Evolutionary conservation across 2,888 invertebrate species (phyloP).

Genomic region (Teleiodes luculella): DNA sequence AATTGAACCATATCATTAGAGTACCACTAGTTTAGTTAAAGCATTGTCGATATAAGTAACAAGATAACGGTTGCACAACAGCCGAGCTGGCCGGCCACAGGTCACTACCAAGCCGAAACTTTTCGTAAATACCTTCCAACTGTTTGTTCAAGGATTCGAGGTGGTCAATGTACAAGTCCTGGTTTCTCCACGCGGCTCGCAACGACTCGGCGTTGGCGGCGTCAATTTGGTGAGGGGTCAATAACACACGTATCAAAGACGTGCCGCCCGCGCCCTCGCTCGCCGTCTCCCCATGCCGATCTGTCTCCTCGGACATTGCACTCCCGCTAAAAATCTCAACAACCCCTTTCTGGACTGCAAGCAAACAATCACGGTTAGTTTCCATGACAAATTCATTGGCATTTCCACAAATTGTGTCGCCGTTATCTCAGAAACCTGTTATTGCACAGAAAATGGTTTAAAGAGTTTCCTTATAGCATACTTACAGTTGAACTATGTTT

Average conservation of each 20-base stretch:
- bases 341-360: slow-evolving; percentile 68
- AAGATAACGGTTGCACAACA: slow-evolving; percentile 55
- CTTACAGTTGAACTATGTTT: slow-evolving; percentile 42
- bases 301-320: slow-evolving; percentile 76
- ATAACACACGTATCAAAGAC: slow-evolving; percentile 77
- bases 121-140: slow-evolving; percentile 87
- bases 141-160: slow-evolving; percentile 86
- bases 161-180: slow-evolving; percentile 86
- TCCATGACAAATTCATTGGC: slow-evolving; percentile 43
- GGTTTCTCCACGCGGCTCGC: slow-evolving; percentile 84
- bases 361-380: slow-evolving; percentile 58
- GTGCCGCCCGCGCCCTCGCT: slow-evolving; percentile 67
- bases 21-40: slow-evolving; percentile 77
- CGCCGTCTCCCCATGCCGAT: slow-evolving; percentile 69
- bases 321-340: slow-evolving; percentile 62
- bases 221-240: slow-evolving; percentile 82
- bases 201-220: slow-evolving; percentile 81
- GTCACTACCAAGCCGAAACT: slow-evolving; percentile 73
- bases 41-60: slow-evolving; percentile 74
- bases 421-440: slow-evolving; percentile 52
- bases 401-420: slow-evolving; percentile 40
- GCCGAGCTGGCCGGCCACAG: slow-evolving; percentile 56
- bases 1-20: slow-evolving; percentile 51
- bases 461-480: slow-evolving; percentile 30
- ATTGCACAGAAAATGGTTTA: slow-evolving; percentile 32